Conservation (phyloP, 2,888 invertebrate genomes). For the Oscheius sp. region DNA sequence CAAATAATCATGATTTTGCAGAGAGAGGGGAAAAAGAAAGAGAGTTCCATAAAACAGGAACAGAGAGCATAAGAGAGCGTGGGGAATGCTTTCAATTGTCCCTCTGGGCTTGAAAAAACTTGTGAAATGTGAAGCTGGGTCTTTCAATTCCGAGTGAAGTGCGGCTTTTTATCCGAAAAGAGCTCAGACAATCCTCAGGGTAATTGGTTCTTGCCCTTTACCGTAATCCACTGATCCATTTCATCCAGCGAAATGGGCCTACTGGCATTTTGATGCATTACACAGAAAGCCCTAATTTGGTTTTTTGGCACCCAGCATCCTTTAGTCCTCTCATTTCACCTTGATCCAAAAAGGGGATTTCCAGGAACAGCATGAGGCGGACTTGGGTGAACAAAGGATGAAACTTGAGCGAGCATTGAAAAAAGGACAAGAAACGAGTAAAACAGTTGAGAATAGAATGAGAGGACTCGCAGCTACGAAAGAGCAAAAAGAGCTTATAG, state of each 20-base stretch:
- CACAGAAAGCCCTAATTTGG: slow-evolving; percentile 10
- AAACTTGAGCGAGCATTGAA: slow-evolving; percentile 63
- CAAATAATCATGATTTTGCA: no score
- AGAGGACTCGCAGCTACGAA: slow-evolving; percentile 74
- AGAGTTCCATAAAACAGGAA: no score
- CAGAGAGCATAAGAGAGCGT: no score
- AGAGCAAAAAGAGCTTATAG: slow-evolving; percentile 87
- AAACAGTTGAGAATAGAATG: slow-evolving; percentile 50
- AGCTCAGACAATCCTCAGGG: no score
- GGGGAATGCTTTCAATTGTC: neutral
- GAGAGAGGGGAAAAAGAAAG: no score
- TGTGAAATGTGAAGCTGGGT: no score
- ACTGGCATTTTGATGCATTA: slow-evolving; percentile 18
- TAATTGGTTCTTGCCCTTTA: no score
- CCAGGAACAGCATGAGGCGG: slow-evolving; percentile 42
- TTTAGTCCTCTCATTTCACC: neutral
- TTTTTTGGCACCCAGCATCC: slow-evolving; percentile 13
- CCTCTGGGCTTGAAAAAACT: neutral
- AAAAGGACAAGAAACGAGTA: slow-evolving; percentile 50
- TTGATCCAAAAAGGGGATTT: slow-evolving; percentile 16
- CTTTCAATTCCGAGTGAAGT: no score
- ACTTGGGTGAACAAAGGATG: slow-evolving; percentile 56
- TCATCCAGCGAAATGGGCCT: neutral
- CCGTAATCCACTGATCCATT: no score
- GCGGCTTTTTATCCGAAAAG: no score